Percentiles rank a stretch among this genome's conserved stretches.
Conservation (phyloP, 2,113 vertebrate species). For the Cepphus grylle region DNA sequence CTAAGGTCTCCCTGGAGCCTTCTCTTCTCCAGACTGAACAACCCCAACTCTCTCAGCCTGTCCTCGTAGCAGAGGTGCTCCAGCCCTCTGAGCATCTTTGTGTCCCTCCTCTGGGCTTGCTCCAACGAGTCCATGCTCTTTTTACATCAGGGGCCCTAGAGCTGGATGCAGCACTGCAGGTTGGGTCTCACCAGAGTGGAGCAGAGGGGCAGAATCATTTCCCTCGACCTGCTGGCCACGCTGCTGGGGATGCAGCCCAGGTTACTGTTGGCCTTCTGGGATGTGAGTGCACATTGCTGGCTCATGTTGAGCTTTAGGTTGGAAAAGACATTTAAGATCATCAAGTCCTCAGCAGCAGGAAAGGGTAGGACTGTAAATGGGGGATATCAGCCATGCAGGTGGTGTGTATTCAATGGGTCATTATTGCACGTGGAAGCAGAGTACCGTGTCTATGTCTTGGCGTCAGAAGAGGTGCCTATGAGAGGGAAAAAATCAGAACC, state of each 20-base stretch:
- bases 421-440: background rate
- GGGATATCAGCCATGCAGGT: background rate
- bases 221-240: background rate
- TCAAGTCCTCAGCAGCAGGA: background rate
- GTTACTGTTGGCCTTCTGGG: background rate
- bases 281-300: background rate
- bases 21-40: background rate
- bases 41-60: background rate
- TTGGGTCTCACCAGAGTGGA: background rate
- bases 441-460: background rate
- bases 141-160: background rate
- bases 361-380: background rate
- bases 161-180: background rate
- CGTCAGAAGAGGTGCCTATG: background rate
- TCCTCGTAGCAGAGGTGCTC: background rate
- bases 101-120: background rate
- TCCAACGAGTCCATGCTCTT: background rate
- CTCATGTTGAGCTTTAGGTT: background rate
- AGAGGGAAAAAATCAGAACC: background rate
- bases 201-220: background rate
- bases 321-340: background rate
- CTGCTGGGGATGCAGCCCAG: background rate
- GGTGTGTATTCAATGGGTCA: rapidly evolving
- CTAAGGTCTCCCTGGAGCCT: background rate
- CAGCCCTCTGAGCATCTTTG: background rate